Percentiles rank a stretch among this genome's conserved stretches.
These are phyloP conservation scores for Columba livia DNA, from an alignment of 2,113 vertebrate genomes.

Conservation along the genomic window DNA sequence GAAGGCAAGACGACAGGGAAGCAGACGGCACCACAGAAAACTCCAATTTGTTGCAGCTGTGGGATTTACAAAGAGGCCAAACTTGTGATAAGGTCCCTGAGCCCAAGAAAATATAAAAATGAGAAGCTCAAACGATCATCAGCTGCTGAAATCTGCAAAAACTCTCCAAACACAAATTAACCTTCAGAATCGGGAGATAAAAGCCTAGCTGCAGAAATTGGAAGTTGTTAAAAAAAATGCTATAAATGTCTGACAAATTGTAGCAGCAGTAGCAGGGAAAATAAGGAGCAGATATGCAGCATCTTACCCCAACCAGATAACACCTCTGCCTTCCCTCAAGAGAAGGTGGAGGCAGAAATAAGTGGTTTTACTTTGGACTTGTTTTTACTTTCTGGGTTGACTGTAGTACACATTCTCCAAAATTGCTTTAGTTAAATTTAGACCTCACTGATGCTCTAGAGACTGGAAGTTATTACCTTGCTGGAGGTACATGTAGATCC, in stretches of 20 bases:
- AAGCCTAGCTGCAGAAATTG: constrained; percentile 24
- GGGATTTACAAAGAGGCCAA: constrained; percentile 1
- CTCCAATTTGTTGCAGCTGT: constrained; percentile 17
- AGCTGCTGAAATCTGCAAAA: constrained; percentile 47
- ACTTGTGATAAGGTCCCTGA: constrained; percentile 37
- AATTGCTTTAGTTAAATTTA: constrained; percentile 17
- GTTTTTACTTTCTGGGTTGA: background rate
- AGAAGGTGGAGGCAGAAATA: background rate
- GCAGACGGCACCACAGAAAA: background rate
- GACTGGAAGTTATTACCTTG: background rate
- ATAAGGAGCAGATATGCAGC: constrained; percentile 5
- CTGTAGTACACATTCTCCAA: background rate
- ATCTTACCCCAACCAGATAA: constrained; percentile 17
- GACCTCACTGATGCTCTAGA: background rate
- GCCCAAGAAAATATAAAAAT: constrained; percentile 23
- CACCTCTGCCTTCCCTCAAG: background rate
- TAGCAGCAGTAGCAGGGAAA: constrained; percentile 22
- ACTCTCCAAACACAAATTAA: constrained; percentile 60
- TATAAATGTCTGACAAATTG: constrained; percentile 28
- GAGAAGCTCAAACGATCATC: constrained; percentile 37
- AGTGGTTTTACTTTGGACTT: background rate
- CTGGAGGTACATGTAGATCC: background rate
- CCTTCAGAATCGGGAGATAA: constrained; percentile 56
- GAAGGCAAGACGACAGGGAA: background rate
- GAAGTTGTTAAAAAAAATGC: constrained; percentile 17